A percentile compares a stretch with the other conserved stretches of the same genome.
Conservation (phyloP, 92 coral and sea anemone genomes). For the Anthopleura xanthogrammica region DNA sequence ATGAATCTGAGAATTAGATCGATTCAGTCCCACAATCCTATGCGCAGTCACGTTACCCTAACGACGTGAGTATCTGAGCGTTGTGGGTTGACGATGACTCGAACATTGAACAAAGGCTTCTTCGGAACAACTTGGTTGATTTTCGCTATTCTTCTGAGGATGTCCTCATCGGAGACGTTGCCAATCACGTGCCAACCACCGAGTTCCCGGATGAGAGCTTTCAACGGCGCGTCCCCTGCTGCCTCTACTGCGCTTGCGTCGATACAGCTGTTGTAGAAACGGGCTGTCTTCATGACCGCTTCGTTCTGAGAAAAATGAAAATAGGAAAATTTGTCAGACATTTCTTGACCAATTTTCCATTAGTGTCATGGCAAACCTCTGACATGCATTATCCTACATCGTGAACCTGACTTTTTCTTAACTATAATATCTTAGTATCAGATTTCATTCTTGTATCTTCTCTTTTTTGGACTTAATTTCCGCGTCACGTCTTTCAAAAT, state of each 20-base stretch:
- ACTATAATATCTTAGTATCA: too few relatives aligned
- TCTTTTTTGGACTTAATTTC: too few relatives aligned
- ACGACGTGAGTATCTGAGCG: conserved; percentile 25
- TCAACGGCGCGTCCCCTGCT: conserved; percentile 26
- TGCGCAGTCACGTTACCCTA: conserved; percentile 9
- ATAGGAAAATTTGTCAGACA: background rate
- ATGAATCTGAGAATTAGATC: too few relatives aligned
- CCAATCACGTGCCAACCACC: conserved; percentile 45
- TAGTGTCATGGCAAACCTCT: too few relatives aligned
- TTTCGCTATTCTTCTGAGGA: conserved; percentile 21
- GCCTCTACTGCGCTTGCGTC: conserved; percentile 25
- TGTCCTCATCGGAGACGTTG: background rate
- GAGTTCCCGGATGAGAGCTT: conserved; percentile 23
- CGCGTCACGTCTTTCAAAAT: too few relatives aligned
- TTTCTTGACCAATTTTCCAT: too few relatives aligned
- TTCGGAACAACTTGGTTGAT: conserved; percentile 22
- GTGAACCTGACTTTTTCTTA: too few relatives aligned
- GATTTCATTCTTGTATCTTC: too few relatives aligned
- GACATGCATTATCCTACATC: too few relatives aligned
- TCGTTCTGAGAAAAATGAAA: conserved; percentile 20
- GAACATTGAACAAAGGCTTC: conserved; percentile 19
- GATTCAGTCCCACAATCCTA: background rate
- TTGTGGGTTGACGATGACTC: conserved; percentile 19
- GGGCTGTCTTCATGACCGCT: conserved; percentile 35
- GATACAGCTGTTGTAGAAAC: conserved; percentile 42